Conservation (phyloP, 2,797 vertebrate species). For the Enteromius trimaculatus region DNA sequence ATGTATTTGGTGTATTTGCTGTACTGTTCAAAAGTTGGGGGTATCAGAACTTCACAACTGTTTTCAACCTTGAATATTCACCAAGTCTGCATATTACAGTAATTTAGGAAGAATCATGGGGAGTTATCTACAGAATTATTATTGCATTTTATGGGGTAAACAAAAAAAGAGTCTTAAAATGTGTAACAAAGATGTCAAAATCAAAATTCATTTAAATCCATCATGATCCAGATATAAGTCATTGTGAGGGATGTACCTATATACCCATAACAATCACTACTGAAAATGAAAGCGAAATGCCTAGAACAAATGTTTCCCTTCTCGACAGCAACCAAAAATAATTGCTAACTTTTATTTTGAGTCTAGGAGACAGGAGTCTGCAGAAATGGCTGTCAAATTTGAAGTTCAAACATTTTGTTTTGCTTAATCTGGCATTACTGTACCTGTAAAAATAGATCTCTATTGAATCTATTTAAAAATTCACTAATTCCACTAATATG, state of each 20-base stretch:
- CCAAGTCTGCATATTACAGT: not conserved
- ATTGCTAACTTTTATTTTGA: not conserved
- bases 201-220: not conserved
- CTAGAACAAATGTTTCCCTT: not conserved
- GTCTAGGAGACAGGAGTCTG: not conserved
- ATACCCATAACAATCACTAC: not conserved
- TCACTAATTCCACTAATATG: not conserved
- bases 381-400: not conserved
- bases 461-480: not conserved
- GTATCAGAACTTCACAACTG: not conserved
- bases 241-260: not conserved
- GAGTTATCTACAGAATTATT: not conserved
- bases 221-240: not conserved
- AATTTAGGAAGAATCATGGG: not conserved
- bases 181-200: not conserved
- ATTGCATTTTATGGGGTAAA: not conserved
- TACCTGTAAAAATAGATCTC: constrained; percentile 2
- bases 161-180: not conserved
- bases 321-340: not conserved
- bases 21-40: not conserved
- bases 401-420: not conserved
- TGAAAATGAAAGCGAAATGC: not conserved
- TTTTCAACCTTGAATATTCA: not conserved
- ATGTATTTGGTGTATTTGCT: not conserved
- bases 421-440: not conserved